Evolutionary conservation across 2,113 vertebrate genomes (phyloP).

Genomic region (Ochotona princeps): DNA sequence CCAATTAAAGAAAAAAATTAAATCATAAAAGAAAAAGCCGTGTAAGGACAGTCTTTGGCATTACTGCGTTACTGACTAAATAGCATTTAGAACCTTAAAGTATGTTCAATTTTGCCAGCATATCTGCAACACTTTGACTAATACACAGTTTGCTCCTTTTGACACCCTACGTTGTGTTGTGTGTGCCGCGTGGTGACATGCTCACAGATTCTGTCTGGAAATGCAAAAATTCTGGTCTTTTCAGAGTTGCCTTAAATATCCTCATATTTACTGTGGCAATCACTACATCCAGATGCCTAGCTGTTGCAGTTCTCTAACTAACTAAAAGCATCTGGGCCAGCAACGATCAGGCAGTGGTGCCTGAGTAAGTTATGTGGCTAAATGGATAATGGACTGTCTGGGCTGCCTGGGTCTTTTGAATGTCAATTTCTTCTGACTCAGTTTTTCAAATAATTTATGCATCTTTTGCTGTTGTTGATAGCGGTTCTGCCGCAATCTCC

Average conservation of each 20-base stretch:
- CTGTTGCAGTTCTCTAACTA: constrained; percentile 65
- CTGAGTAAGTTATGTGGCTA: constrained; percentile 80
- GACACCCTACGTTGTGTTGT: no score
- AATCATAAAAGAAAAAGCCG: no score
- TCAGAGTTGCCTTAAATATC: background rate
- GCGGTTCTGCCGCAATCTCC: constrained; percentile 27
- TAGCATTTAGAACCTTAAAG: background rate
- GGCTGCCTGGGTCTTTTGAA: constrained; percentile 74
- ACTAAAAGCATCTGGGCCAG: constrained; percentile 64
- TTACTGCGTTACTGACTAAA: background rate
- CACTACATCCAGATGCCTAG: constrained; percentile 60
- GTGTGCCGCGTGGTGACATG: background rate
- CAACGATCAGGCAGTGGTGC: constrained; percentile 76
- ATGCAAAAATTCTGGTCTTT: constrained; percentile 27
- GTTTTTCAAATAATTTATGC: constrained; percentile 75
- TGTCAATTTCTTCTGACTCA: constrained; percentile 78
- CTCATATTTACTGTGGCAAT: constrained; percentile 24
- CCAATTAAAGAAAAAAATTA: no score
- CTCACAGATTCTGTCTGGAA: constrained; percentile 8
- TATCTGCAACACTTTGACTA: background rate
- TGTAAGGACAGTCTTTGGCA: background rate
- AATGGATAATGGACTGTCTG: constrained; percentile 80
- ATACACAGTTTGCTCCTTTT: background rate
- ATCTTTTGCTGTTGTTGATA: constrained; percentile 56
- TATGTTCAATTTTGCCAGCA: background rate